Evolutionary conservation across 2,113 vertebrate genomes (phyloP).

Genomic region (Geococcyx californianus): DNA sequence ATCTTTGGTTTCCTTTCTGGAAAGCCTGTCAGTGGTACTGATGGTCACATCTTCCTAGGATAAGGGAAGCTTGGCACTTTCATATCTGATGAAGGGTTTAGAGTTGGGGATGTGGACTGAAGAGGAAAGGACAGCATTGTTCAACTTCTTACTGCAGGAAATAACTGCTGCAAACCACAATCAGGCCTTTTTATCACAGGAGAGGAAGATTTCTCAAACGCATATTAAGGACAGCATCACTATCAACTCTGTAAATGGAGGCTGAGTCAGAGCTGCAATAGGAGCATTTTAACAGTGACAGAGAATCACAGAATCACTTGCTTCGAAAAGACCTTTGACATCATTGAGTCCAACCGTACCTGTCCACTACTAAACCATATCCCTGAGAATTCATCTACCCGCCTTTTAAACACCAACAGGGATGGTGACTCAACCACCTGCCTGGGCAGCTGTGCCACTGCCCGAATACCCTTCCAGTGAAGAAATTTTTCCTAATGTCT

Average conservation of each 20-base stretch:
- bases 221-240: accelerated
- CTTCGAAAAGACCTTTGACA: too few species aligned
- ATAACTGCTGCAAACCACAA: background rate
- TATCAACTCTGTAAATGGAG: background rate
- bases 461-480: too few species aligned
- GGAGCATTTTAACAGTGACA: background rate
- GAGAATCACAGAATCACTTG: too few species aligned
- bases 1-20: background rate
- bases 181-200: background rate
- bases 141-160: background rate
- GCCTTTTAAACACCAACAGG: too few species aligned
- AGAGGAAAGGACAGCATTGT: background rate
- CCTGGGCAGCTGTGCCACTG: too few species aligned
- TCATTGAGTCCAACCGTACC: too few species aligned
- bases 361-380: too few species aligned
- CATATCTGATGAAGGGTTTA: background rate
- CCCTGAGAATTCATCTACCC: too few species aligned
- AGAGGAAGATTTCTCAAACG: background rate
- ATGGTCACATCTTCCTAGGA: accelerated
- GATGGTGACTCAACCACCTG: too few species aligned
- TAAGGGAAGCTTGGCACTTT: background rate
- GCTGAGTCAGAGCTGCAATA: background rate
- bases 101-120: background rate
- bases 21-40: background rate
- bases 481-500: too few species aligned